These are phyloP conservation scores for Euborellia annulipes DNA, from an alignment of 1,140 invertebrate genomes.

Conservation along the genomic window DNA sequence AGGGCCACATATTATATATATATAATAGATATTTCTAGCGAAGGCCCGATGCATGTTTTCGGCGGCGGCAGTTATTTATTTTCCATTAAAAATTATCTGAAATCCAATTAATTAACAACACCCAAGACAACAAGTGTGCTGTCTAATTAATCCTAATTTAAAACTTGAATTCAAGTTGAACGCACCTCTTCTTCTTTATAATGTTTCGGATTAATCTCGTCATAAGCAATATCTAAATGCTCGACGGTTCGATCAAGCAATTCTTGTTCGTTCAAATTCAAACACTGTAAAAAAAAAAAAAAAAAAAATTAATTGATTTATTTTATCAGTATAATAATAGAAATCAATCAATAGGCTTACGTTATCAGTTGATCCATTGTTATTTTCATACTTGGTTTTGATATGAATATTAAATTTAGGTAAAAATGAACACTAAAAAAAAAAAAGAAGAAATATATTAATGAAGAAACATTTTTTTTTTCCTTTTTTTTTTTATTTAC, in stretches of 20 bases:
- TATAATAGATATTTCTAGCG: too few species aligned
- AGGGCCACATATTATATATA: too few species aligned
- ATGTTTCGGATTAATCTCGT: constrained; percentile 67
- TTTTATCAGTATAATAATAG: background rate
- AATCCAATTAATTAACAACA: too few species aligned
- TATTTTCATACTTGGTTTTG: constrained; percentile 79
- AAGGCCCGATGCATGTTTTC: too few species aligned
- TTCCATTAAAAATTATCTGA: too few species aligned
- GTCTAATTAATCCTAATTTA: too few species aligned
- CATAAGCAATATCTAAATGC: constrained; percentile 73
- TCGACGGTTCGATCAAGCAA: constrained; percentile 57
- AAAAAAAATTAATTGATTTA: background rate
- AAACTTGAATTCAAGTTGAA: too few species aligned
- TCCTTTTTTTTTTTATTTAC: constrained; percentile 1
- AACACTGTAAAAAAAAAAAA: constrained; percentile 41
- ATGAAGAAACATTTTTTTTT: constrained; percentile 3
- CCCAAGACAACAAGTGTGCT: too few species aligned
- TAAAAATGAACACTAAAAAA: constrained; percentile 76
- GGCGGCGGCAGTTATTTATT: too few species aligned
- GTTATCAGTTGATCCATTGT: constrained; percentile 76
- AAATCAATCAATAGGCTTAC: constrained; percentile 36
- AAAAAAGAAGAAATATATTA: constrained; percentile 15
- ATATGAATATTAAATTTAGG: constrained; percentile 78
- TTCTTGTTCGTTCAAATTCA: constrained; percentile 56
- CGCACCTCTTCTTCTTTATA: constrained; percentile 71